phyloP scores from a whole-genome alignment of 2,113 vertebrate genomes.

The Catagonus wagneri region DNA sequence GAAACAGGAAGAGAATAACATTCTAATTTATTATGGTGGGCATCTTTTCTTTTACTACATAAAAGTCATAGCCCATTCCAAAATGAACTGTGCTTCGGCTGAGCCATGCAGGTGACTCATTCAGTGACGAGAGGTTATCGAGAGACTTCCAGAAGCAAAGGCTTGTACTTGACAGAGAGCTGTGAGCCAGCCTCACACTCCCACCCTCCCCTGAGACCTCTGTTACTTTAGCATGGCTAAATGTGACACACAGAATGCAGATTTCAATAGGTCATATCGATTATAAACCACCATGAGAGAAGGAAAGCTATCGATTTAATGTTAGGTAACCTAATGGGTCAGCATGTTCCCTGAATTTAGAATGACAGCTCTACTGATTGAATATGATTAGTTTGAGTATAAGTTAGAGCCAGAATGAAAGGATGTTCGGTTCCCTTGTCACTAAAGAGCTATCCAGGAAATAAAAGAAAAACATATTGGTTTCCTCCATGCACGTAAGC shows the following conservation, averaged over 20 bases:
- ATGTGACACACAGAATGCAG: background rate
- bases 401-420: conserved; percentile 39
- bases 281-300: background rate
- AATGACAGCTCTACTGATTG: conserved; percentile 15
- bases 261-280: background rate
- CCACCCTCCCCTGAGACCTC: background rate
- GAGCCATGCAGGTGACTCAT: background rate
- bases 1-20: background rate
- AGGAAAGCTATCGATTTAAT: conserved; percentile 33
- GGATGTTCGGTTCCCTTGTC: background rate
- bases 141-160: conserved; percentile 37
- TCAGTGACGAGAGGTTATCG: background rate
- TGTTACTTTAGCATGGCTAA: conserved; percentile 46
- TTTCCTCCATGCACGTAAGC: background rate
- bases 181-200: background rate
- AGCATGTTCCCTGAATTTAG: background rate
- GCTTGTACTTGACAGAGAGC: background rate
- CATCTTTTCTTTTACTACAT: conserved; percentile 21
- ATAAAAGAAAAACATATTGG: background rate
- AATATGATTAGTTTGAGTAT: conserved; percentile 40
- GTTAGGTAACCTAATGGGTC: background rate
- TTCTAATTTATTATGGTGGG: background rate
- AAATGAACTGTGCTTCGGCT: background rate
- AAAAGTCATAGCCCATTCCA: background rate
- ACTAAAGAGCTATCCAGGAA: background rate